These are phyloP conservation scores for Dermolepida albohirtum DNA, from an alignment of 2,888 invertebrate genomes.

Conservation along the genomic window DNA sequence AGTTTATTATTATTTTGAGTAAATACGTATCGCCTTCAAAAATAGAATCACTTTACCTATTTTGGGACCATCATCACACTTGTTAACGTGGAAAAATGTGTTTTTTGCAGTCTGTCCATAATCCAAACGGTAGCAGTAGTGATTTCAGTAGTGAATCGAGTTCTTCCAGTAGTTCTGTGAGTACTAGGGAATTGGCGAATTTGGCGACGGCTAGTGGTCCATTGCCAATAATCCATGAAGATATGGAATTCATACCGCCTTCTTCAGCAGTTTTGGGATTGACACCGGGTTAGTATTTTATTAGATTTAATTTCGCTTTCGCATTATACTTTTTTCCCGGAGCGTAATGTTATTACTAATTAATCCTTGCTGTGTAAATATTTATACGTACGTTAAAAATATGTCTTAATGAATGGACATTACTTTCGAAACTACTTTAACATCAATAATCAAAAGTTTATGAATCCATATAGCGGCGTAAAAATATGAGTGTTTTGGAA, in stretches of 20 bases:
- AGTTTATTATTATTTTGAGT: conserved; percentile 29
- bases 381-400: not conserved
- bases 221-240: conserved; percentile 89
- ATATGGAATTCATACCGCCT: conserved; percentile 74
- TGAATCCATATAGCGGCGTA: not conserved
- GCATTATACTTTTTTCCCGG: no score
- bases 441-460: not conserved
- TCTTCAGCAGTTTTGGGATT: conserved; percentile 55
- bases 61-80: not conserved
- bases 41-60: conserved; percentile 15
- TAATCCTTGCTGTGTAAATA: not conserved
- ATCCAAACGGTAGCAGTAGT: conserved; percentile 54
- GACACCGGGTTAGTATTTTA: conserved; percentile 57
- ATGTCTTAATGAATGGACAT: no score
- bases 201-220: conserved; percentile 62
- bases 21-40: conserved; percentile 17
- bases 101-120: conserved; percentile 58
- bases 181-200: conserved; percentile 60
- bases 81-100: no score
- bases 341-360: no score
- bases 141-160: conserved; percentile 60
- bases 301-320: not conserved
- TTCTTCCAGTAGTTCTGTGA: conserved; percentile 61
- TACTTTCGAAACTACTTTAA: no score
- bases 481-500: conserved; percentile 2